Conservation (phyloP, 2,888 invertebrate genomes). For the Drosophila anceps region DNA sequence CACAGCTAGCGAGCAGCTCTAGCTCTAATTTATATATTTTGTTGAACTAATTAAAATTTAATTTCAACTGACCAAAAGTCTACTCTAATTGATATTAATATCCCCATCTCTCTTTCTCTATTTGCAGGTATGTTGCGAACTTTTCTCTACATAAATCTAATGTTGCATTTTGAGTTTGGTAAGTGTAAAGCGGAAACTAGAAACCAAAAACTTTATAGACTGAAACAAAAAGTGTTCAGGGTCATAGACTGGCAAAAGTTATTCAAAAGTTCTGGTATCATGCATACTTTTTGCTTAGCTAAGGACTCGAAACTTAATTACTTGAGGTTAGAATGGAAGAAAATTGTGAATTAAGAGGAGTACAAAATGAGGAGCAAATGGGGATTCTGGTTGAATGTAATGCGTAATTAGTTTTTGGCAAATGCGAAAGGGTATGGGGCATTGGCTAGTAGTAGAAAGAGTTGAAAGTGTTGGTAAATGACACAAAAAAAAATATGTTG, state of each 20-base stretch:
- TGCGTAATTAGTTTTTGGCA: not conserved
- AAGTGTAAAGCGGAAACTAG: slow-evolving; percentile 31
- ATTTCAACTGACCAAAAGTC: slow-evolving; percentile 52
- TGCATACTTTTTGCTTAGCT: slow-evolving; percentile 10
- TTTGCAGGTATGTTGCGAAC: slow-evolving; percentile 66
- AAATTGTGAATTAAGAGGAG: not conserved
- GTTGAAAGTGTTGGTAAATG: not conserved
- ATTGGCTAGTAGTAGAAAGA: no score
- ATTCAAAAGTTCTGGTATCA: slow-evolving; percentile 24
- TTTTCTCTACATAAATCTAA: slow-evolving; percentile 35
- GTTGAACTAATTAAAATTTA: slow-evolving; percentile 67
- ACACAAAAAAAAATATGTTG: not conserved
- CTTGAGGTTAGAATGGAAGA: slow-evolving; percentile 3
- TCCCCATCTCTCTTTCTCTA: slow-evolving; percentile 41
- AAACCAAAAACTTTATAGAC: slow-evolving; percentile 50
- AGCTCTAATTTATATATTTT: slow-evolving; percentile 47
- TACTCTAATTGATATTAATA: slow-evolving; percentile 72
- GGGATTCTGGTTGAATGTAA: not conserved
- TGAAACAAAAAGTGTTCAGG: slow-evolving; percentile 3
- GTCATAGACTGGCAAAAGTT: slow-evolving; percentile 21
- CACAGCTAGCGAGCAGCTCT: not conserved
- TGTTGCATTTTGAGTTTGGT: slow-evolving; percentile 38
- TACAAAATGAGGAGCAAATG: not conserved
- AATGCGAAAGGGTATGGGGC: not conserved
- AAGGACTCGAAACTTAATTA: slow-evolving; percentile 31